Base-by-base conservation (phyloP, 2,797 vertebrate species). In the Epinephelus coioides region DNA sequence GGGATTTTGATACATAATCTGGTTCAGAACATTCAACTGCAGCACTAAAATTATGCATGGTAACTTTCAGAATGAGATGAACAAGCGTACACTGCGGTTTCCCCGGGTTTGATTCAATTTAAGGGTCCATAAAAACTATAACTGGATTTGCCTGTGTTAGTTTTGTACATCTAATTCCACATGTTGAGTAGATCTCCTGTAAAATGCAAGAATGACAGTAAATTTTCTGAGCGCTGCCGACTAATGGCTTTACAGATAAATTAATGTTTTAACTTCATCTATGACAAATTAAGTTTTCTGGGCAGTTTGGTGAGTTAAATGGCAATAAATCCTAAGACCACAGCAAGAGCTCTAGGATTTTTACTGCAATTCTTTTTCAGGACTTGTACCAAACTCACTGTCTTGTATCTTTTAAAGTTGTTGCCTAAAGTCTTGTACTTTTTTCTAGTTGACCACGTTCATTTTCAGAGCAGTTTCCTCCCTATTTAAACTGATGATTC, bases 121-220 rank as follows among this genome's bases (percentile, higher is more conserved):
- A 69, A 84, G 67, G 63, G 21, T 57, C 76, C 72, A 86, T 86
- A 72, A 87, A 85, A 84, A 38, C 30, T 25, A 3, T 65, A 84
- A 84, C 77, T 74, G 75, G 73, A 83, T 78, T 78, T 70, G 38
- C 64, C 60, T 38, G 25, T 46, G 57, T 75, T 61, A 40, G 50
- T 43, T 65, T 50, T 66, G 47, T 55, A 47, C 10, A 38, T 59
- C 38, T 68, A 56, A 57, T 44, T 63, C 59, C 51, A 76, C 30
- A 43, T 49, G 54, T 46, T 75, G n/a, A 69, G 44, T n/a, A 40
- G 34, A 63, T 66, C 30, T 38, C 25, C 43, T 47, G 30, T 50
- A 46, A 76, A 68, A 83, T 10, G 44, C 38, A 60, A 49, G 8
- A 50, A 17, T 19, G 54, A 18, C 34, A 63, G n/a, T 9, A 15